Conservation (phyloP, 2,888 invertebrate species). For the Dorcus hopei region DNA sequence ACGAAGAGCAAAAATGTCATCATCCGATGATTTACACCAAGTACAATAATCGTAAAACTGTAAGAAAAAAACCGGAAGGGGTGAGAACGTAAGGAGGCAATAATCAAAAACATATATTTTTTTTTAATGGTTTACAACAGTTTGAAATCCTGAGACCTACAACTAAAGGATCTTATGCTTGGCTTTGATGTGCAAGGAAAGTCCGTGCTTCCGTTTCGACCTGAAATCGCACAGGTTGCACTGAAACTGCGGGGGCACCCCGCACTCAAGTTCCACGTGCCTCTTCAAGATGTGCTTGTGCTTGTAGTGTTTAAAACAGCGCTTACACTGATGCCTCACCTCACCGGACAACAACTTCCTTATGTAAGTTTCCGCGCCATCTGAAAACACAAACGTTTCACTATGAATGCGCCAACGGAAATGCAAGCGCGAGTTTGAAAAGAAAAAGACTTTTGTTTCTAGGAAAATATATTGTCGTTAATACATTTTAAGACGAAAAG, state of each 20-base stretch:
- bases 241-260: slow-evolving; percentile 40
- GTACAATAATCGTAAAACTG: too few species aligned
- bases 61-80: background rate
- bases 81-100: background rate
- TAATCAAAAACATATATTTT: too few species aligned
- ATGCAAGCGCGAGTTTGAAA: background rate
- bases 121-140: too few species aligned
- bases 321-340: slow-evolving; percentile 42
- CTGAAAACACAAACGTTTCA: background rate
- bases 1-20: too few species aligned
- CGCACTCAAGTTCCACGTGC: slow-evolving; percentile 56
- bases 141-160: background rate
- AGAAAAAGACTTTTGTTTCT: background rate
- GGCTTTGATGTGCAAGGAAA: slow-evolving; percentile 8
- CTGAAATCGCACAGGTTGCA: slow-evolving; percentile 10
- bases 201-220: slow-evolving; percentile 18
- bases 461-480: too few species aligned
- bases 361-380: slow-evolving; percentile 6
- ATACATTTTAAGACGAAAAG: too few species aligned
- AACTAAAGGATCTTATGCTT: slow-evolving; percentile 5
- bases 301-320: slow-evolving; percentile 54
- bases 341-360: slow-evolving; percentile 4
- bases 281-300: slow-evolving; percentile 55
- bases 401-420: too few species aligned
- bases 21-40: too few species aligned